Evolutionary conservation across 2,888 invertebrate genomes (phyloP), one percentile per base, ranked within the genome.

Genomic region (Drosophila neoperkinsi): DNA sequence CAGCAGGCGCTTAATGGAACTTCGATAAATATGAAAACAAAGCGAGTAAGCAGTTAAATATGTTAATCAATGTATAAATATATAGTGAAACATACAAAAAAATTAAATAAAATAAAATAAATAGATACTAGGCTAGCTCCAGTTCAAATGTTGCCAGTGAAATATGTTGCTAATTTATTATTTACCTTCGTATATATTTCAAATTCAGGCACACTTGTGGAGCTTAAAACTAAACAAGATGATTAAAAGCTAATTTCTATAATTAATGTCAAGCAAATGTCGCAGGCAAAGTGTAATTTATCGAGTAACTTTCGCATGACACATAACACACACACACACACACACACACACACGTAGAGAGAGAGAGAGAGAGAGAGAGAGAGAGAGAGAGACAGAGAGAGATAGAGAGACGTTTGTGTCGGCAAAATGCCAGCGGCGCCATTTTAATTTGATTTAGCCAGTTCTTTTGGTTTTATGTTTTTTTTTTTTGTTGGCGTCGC

Each of bases 381-480:
- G 11, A 34, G 36, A 16, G 34, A 16, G 16, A 16, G 16, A 43
- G 21, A 50, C 30, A 5, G 5, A 16, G 36, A 16, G 36, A 16
- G 7, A 16, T 3, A 7, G 41, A 18, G 53, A 74, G 68, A 79
- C 69, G 43, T 72, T 76, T 79, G 34, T 71, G 84, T 67, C 63
- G 67, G 28, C 58, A 61, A 77, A 77, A 77, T 72, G 75, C 74
- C 77, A 71, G 60, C 79, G 85, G 84, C 85, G 85, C 85, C 85
- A 85, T 81, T 85, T 87, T 83, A 87, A 87, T 87, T 87, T 87
- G 81, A 87, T 87, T 81, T 81, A 72, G 46, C 61, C 59, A 55
- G 56, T 34, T 53, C 53, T 50, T 70, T 73, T 65, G 61, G 21
- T 21, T 28, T n/a, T 50, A 31, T 55, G 5, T 25, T 3, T 64